Base-by-base conservation (phyloP, 2,797 vertebrate genomes). In the Enteromius trimaculatus region DNA sequence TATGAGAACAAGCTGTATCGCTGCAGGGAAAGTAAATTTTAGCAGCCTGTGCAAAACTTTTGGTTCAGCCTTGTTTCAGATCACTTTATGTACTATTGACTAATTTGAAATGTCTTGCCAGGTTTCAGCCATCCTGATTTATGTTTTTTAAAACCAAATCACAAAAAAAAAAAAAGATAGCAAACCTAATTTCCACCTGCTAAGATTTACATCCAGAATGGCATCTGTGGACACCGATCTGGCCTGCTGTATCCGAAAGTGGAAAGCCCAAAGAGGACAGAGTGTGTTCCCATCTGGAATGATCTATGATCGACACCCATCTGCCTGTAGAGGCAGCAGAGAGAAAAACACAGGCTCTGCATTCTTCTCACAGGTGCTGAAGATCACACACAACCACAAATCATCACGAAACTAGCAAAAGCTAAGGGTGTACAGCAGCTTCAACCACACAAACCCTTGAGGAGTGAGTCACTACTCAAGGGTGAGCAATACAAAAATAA, bases 151-250 rank as follows among this genome's bases (percentile, higher is more conserved):
- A n/a, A n/a, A n/a, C n/a, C n/a, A n/a, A n/a, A n/a, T n/a, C n/a
- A n/a, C n/a, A n/a, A n/a, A n/a, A n/a, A n/a, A n/a, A n/a, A n/a
- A n/a, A n/a, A n/a, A n/a, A n/a, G n/a, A 77, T 58, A 11, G 66
- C 80, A 86, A 86, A 89, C 77, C 64, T 51, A 80, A 66, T 77
- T 77, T 85, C 55, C 66, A 81, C 47, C 71, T 17, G 60, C 23
- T 16, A 49, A 70, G 72, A 85, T 77, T 83, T 86, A 84, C 31
- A 60, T 19, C 16, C 16, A 62, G 29, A 49, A 62, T 16, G 65
- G 65, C 62, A 86, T 86, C 55, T 60, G 37, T 17, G 4, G 53
- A 39, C 64, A 82, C 58, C 29, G 13, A 53, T 77, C 82, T 51
- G 31, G 29, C 47, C 17, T 44, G 66, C n/a, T 6, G 16, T 51